Percentiles rank a stretch among this genome's conserved stretches.
phyloP scores from a whole-genome alignment of 2,113 vertebrate genomes.

The Myanophis thanlyinensis region DNA sequence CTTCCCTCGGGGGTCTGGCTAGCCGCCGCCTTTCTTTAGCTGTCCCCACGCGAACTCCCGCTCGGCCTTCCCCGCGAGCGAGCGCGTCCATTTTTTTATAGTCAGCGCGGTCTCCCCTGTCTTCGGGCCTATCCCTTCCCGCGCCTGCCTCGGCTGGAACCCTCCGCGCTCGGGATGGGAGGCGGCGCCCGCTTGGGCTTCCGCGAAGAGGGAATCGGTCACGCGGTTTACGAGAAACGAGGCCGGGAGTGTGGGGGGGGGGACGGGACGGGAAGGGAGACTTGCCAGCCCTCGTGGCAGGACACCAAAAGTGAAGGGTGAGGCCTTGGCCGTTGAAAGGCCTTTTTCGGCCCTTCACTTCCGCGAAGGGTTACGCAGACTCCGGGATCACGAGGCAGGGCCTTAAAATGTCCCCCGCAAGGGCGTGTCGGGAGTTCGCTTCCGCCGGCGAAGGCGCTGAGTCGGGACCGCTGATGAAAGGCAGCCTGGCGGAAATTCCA shows the following conservation, averaged over 20 bases:
- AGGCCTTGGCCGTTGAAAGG: not conserved
- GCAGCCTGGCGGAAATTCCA: not conserved
- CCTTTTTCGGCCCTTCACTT: not conserved
- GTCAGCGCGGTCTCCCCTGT: not conserved
- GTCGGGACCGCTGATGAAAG: not conserved
- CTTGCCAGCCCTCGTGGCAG: slow-evolving; percentile 6
- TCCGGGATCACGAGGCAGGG: not conserved
- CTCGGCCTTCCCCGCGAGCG: not conserved
- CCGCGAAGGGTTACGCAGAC: not conserved
- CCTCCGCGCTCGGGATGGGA: not conserved
- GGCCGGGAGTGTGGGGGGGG: slow-evolving; percentile 12
- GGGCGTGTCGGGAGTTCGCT: not conserved
- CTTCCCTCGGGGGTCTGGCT: not conserved
- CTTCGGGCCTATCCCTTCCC: not conserved
- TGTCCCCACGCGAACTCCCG: slow-evolving; percentile 1
- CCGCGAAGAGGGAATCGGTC: not conserved
- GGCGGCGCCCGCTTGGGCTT: not conserved
- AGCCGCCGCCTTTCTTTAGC: not conserved
- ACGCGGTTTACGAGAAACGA: not conserved
- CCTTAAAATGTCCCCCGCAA: not conserved
- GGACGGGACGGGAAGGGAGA: not conserved
- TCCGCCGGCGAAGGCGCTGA: not conserved
- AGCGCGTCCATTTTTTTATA: slow-evolving; percentile 40
- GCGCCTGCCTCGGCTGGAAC: not conserved
- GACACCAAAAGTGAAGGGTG: slow-evolving; percentile 10